These are phyloP conservation scores for Rhinolophus ferrumequinum DNA, from an alignment of 2,113 vertebrate genomes.

Conservation along the genomic window DNA sequence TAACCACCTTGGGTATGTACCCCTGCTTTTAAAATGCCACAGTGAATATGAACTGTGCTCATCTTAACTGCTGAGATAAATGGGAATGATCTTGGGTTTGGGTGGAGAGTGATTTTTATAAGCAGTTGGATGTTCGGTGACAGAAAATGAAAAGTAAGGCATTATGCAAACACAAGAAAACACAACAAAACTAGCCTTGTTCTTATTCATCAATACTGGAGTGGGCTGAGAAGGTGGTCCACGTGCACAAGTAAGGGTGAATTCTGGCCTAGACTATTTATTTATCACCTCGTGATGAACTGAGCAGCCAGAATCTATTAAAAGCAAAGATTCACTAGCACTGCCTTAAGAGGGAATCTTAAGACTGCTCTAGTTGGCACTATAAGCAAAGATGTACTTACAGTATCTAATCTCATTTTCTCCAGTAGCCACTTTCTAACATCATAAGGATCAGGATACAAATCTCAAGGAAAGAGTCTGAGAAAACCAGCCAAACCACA, in stretches of 20 bases:
- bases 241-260: background rate
- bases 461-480: background rate
- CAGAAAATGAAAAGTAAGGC: background rate
- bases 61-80: background rate
- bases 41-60: background rate
- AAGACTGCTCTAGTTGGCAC: background rate
- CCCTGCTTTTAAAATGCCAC: slow-evolving; percentile 14
- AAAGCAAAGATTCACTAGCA: background rate
- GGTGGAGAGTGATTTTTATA: background rate
- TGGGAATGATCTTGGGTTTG: background rate
- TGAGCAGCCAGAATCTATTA: background rate
- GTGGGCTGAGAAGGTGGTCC: background rate
- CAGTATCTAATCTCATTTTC: background rate
- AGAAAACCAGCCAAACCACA: background rate
- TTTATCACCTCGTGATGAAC: background rate
- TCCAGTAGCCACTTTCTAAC: background rate
- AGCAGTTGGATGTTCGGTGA: background rate
- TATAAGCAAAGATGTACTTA: background rate
- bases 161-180: background rate
- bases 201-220: background rate
- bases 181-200: background rate
- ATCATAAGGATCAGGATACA: background rate
- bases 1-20: background rate
- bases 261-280: background rate
- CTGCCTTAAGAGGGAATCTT: background rate